A percentile compares a stretch with the other conserved stretches of the same genome.
These are phyloP conservation scores for Sialis fuliginosa DNA, from an alignment of 2,888 invertebrate genomes.

Conservation along the genomic window DNA sequence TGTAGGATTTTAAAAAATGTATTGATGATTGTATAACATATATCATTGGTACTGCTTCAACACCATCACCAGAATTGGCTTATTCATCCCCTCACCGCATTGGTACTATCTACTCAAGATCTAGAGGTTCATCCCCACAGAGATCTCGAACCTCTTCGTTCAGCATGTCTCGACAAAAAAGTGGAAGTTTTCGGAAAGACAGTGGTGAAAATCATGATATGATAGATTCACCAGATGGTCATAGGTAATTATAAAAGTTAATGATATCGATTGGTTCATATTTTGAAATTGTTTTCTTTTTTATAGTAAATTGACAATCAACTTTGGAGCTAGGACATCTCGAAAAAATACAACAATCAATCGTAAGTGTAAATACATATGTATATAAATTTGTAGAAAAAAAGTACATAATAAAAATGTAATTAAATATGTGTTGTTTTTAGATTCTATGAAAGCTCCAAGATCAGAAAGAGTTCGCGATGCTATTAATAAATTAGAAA, in stretches of 20 bases:
- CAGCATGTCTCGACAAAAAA: neutral
- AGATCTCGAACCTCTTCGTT: slow-evolving; percentile 12
- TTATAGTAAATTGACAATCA: no score
- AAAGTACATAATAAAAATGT: no score
- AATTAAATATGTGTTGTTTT: no score
- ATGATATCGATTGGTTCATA: neutral
- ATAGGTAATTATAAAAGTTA: slow-evolving; percentile 3
- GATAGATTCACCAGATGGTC: slow-evolving; percentile 7
- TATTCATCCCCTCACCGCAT: neutral
- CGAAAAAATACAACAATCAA: no score
- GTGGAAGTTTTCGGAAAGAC: neutral
- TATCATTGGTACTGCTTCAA: slow-evolving; percentile 2
- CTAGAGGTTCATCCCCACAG: slow-evolving; percentile 23
- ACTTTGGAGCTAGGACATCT: no score
- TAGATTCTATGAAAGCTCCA: slow-evolving; percentile 20
- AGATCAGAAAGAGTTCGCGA: slow-evolving; percentile 30
- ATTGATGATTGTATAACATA: neutral
- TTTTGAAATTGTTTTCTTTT: neutral
- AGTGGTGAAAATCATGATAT: slow-evolving; percentile 11
- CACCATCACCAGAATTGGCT: slow-evolving; percentile 2
- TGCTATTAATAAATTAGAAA: slow-evolving; percentile 39
- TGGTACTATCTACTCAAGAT: slow-evolving; percentile 18
- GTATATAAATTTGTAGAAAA: no score
- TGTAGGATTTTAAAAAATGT: neutral
- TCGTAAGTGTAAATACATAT: no score